Evolutionary conservation across 2,113 vertebrate genomes (phyloP), one percentile per base, ranked within the genome.

Genomic region (Illadopsis cleaveri): DNA sequence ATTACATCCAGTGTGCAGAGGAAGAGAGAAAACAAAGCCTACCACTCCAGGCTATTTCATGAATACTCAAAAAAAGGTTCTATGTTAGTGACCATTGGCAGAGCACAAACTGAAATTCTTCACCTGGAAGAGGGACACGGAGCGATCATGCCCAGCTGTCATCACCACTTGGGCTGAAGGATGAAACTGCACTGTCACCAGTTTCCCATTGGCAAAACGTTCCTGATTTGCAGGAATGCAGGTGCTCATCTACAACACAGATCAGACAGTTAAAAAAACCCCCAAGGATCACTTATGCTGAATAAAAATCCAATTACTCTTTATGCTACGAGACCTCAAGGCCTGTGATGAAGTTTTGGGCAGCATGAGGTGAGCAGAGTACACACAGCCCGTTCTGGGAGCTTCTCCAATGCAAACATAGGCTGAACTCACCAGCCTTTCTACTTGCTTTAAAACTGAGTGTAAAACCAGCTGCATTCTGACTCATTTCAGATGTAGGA

Each of bases 51-150:
- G 18, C 19, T 86, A 20, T 38, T 21, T 58, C 14, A 42, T 7
- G 4, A 20, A 24, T 11, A 35, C 8, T 21, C 18, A 5, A 35
- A n/a, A 22, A 12, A 51, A 5, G 3, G 4, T 25, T 68, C 13
- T 1, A 0, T 9, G 8, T 33, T 20, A 53, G 28, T 20, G 20
- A 11, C 4, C 18, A 61, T 42, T 48, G 45, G 16, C n/a, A 66
- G 2, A 58, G 28, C 0, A 20, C 1, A 53, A n/a, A 54, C 3
- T n/a, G 6, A 88, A 91, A 37, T 51, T 27, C 11, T 35, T 84
- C 91, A 99, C 99, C 99, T 99, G 99, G 89, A 99, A 99, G 9
- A 99, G 97, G 1, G 99, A 99, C 30, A 99, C 23, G 0, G 98
- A 98, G 21, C 98, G 98, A 93, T 99, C 99, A 0, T 98, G 93